Evolutionary conservation across 2,888 invertebrate genomes (phyloP).

Genomic region (Netelia inedita): DNA sequence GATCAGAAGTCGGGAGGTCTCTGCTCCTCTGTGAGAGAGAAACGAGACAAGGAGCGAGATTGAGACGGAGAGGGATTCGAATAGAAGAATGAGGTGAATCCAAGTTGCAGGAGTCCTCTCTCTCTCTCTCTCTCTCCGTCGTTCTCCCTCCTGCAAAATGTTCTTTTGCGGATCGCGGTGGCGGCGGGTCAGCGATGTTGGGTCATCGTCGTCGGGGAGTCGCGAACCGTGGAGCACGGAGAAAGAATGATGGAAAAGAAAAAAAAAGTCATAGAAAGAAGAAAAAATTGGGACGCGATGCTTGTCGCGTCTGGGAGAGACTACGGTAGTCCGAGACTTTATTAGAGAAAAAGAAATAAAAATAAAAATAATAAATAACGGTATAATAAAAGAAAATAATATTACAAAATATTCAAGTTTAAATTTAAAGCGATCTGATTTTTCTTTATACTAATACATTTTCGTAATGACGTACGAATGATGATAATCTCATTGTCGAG

Average conservation of each 20-base stretch:
- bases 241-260: conserved; percentile 21
- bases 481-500: conserved; percentile 13
- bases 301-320: conserved; percentile 40
- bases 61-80: conserved; percentile 25
- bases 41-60: conserved; percentile 27
- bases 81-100: conserved; percentile 46
- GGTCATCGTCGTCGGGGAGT: conserved; percentile 51
- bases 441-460: background rate
- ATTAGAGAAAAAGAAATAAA: background rate
- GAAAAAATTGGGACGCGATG: conserved; percentile 51
- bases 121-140: conserved; percentile 13
- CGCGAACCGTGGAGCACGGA: conserved; percentile 29
- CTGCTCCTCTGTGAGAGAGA: conserved; percentile 33
- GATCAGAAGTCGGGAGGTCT: conserved; percentile 65
- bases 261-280: conserved; percentile 27
- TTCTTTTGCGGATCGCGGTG: conserved; percentile 33
- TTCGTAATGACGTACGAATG: conserved; percentile 13
- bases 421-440: background rate
- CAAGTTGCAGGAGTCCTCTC: conserved; percentile 27
- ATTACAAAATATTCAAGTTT: background rate
- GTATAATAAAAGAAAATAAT: background rate
- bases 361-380: conserved; percentile 11
- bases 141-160: background rate
- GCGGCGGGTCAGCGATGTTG: conserved; percentile 52
- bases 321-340: background rate